Base-by-base conservation (phyloP, 2,113 vertebrate species). In the Hepsetus odoe region DNA sequence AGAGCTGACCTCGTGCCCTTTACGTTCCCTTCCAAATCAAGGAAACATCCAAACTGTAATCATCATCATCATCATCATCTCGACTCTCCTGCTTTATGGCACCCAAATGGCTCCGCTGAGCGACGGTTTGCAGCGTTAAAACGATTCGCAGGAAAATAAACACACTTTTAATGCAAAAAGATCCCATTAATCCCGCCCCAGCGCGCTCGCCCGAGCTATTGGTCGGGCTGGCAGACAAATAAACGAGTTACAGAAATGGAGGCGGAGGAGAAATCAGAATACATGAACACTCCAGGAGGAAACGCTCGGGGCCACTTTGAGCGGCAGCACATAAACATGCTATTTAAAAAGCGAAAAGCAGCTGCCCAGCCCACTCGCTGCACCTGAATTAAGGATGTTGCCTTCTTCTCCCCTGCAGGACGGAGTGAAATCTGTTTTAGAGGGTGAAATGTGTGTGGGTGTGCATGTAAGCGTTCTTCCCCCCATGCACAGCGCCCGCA, bases 101-200 rank as follows among this genome's bases (percentile, higher is more conserved):
- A 74, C 66, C 42, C 22, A 38, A 74, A 80, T 28, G 55, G 40
- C 10, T 55, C 16, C 49, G 69, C 51, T n/a, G 61, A 30, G 24
- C 51, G 22, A 18, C 56, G 9, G 44, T 46, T 38, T 42, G 0
- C 40, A 80, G 82, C 42, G 77, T 82, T 76, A 49, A 72, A 70
- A 74, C 11, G 20, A 88, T 86, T n/a, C 70, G 67, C 35, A 42
- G 75, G 74, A 1, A 81, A 86, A 81, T 77, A 65, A 83, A 77
- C 68, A 73, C 51, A 73, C 51, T 66, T 24, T 20, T 84, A 59
- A 49, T 44, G 75, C 53, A 77, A 80, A 84, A 55, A 79, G 42
- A 44, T 51, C 32, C 49, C 68, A 81, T 86, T 86, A 70, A 79
- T 77, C 24, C 49, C 1, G 20, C 55, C 73, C 53, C 58, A 11